These are phyloP conservation scores for Oxyura jamaicensis DNA, from an alignment of 2,113 vertebrate species.

Conservation along the genomic window DNA sequence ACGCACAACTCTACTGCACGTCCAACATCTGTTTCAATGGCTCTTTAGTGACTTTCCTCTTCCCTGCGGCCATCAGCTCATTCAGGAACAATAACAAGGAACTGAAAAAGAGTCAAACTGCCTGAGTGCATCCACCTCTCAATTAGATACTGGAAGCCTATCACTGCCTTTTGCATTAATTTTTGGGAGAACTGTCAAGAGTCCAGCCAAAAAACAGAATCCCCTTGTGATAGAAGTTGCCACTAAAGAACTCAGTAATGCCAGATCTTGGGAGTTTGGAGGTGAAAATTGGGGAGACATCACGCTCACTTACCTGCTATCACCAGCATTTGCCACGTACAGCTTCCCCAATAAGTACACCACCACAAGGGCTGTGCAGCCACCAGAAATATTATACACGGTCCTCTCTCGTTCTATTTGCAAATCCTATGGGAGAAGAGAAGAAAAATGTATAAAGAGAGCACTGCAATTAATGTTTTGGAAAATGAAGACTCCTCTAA, in stretches of 20 bases:
- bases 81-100: not conserved
- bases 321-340: conserved; percentile 94
- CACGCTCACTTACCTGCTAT: conserved; percentile 88
- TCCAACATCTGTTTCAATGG: not conserved
- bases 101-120: not conserved
- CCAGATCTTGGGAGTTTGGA: not conserved
- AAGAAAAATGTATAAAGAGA: not conserved
- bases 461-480: not conserved
- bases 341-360: conserved; percentile 92
- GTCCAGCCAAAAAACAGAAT: not conserved
- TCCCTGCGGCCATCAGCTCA: not conserved
- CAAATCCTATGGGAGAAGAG: conserved; percentile 81
- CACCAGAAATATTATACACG: conserved; percentile 88
- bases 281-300: not conserved
- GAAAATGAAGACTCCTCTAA: not conserved
- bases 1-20: not conserved
- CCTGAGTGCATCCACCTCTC: not conserved
- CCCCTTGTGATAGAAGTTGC: not conserved
- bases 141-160: not conserved
- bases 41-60: not conserved
- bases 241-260: not conserved
- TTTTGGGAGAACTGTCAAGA: not conserved
- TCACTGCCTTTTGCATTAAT: not conserved
- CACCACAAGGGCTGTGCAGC: conserved; percentile 92
- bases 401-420: conserved; percentile 92